Conservation (phyloP, 2,888 invertebrate species). For the Drosophila ezoana region DNA sequence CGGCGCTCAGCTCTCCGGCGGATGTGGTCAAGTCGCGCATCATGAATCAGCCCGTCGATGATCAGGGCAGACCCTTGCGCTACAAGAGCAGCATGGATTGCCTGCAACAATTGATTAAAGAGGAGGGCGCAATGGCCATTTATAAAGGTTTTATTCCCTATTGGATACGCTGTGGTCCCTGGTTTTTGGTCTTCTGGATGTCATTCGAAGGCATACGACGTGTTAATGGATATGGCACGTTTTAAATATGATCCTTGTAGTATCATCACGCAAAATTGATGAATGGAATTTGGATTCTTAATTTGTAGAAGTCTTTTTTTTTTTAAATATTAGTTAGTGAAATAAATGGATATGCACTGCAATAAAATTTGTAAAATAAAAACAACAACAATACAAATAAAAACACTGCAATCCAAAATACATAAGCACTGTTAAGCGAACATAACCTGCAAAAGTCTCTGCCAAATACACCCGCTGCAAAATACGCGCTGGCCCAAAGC, state of each 20-base stretch:
- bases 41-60: conserved; percentile 5
- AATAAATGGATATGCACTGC: too few relatives aligned
- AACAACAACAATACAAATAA: too few relatives aligned
- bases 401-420: too few relatives aligned
- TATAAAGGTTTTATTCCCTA: conserved; percentile 6
- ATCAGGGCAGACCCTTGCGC: background rate
- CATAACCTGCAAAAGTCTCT: background rate
- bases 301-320: too few relatives aligned
- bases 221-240: conserved; percentile 2
- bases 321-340: too few relatives aligned
- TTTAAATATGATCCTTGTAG: background rate
- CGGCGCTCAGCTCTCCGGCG: background rate
- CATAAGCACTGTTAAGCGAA: background rate
- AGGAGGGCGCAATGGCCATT: background rate
- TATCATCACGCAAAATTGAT: too few relatives aligned
- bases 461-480: background rate
- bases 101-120: background rate
- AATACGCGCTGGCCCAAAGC: background rate
- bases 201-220: background rate
- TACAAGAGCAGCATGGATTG: background rate
- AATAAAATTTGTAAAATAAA: too few relatives aligned
- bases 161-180: conserved; percentile 5
- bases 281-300: too few relatives aligned
- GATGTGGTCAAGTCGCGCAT: conserved; percentile 10
- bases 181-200: conserved; percentile 2